Evolutionary conservation across 2,113 vertebrate species (phyloP), one percentile per base, ranked within the genome.

Genomic region (Platichthys stellatus): DNA sequence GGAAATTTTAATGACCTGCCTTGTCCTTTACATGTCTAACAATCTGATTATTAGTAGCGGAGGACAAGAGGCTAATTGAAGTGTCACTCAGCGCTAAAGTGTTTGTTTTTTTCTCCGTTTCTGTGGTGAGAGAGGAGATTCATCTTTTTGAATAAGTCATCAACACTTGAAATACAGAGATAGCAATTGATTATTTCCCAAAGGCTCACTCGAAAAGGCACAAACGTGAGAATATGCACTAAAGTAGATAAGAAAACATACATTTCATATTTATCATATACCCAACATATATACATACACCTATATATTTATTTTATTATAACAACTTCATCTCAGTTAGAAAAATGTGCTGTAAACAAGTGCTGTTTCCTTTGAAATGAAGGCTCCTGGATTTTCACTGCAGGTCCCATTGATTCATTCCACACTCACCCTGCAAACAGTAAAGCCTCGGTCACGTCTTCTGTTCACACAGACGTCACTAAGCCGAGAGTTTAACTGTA

Each of bases 1-100:
- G 81, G 76, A 88, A 89, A 75, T 92, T 91, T 92, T 91, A 93
- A 93, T 93, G 91, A 87, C 89, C 88, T 79, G 86, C 78, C 82
- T 82, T 86, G 83, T 93, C 86, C 87, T 86, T 79, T 88, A 78
- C 89, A 90, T 40, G 66, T 54, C 84, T 89, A 76, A 76, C 86
- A 64, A 94, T 94, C 92, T 93, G 89, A 93, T 94, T 94, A 92
- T 92, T 91, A 90, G 89, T 64, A 51, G 47, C 73, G 47, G 78
- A 88, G 85, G 82, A 91, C 73, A 81, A 82, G 66, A 87, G 91
- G 89, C 86, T 94, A 95, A 95, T 94, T 94, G 92, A 94, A 93
- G 90, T 94, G 93, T 93, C 93, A 93, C 77, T 94, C 91, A 90
- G 76, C 20, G n/a, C 78, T 78, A 64, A 83, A 85, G 83, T 85